Base-by-base conservation (phyloP, 37 sponge, comb jelly and placozoan species). In the Agelas oroides region DNA sequence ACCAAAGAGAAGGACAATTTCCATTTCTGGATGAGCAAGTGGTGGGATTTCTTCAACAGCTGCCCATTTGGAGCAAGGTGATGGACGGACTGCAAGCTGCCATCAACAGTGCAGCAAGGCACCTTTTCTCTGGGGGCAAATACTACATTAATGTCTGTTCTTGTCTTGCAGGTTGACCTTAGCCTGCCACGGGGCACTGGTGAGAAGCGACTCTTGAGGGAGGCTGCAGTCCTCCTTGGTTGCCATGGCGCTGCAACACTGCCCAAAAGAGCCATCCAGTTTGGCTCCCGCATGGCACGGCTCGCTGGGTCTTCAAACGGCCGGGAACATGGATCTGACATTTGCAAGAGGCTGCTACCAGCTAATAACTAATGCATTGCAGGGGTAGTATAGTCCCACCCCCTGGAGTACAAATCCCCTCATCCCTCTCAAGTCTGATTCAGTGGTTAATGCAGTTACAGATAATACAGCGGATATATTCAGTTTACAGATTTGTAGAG, bases 11-110 rank as follows among this genome's bases (percentile, higher is more conserved):
- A 35, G 96, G 93, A 33, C 82, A 95, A 73, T 97, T 95, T 58
- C 99, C 99, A 35, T 99, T 80, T 69, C 80, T 99, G 63, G 99
- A 99, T 81, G 99, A 99, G 81, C 75, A 90, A 1, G 98, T 99
- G 20, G 96, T 97, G 53, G 27, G 85, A 30, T 95, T 81, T 59
- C 81, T 97, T 25, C 92, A 97, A 39, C 24, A 60, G 12, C 90
- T 99, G 17, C 94, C 96, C 37, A 83, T 95, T 6, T 67, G 79
- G 52, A 28, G 75, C 31, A 99, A 99, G 89, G 97, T 97, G 53
- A 38, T 46, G 46, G 46, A 46, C 46, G n/a, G n/a, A n/a, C n/a
- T n/a, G n/a, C n/a, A n/a, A n/a, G n/a, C n/a, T n/a, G n/a, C 46
- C 8, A 46, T 46, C 46, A 46, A 8, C 46, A 46, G 46, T 46